These are phyloP conservation scores for Xanthia icteritia DNA, from an alignment of 2,888 invertebrate genomes.

Conservation along the genomic window DNA sequence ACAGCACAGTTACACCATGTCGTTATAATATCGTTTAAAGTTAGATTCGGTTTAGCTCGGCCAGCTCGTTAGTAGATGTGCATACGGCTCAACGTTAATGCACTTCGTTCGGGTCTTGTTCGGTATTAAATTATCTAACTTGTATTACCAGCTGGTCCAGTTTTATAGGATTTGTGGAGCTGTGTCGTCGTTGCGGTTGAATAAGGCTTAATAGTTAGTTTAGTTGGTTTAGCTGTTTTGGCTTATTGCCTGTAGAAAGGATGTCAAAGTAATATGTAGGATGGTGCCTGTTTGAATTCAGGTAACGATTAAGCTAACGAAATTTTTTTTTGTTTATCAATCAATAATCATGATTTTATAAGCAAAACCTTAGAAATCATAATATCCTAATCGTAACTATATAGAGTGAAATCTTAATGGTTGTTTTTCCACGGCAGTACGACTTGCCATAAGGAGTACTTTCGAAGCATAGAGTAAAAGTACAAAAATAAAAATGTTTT, in stretches of 20 bases:
- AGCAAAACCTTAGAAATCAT: too few species aligned
- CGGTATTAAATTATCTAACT: conserved; percentile 50
- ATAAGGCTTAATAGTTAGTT: conserved; percentile 5
- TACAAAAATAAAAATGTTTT: too few species aligned
- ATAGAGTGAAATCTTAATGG: too few species aligned
- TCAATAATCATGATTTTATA: too few species aligned
- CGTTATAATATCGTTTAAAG: conserved; percentile 71
- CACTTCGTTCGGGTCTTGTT: conserved; percentile 50
- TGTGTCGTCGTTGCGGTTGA: conserved; percentile 27
- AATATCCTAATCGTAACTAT: too few species aligned
- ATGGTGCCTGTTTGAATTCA: not conserved
- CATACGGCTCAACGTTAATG: conserved; percentile 55
- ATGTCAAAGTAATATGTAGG: not conserved
- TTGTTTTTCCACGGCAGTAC: too few species aligned
- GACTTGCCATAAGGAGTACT: too few species aligned
- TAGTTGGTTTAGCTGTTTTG: not conserved
- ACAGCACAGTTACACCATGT: conserved; percentile 67
- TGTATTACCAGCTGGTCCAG: conserved; percentile 28
- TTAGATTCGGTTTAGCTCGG: conserved; percentile 62
- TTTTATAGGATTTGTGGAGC: conserved; percentile 47
- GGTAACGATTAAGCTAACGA: not conserved
- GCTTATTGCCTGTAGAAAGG: not conserved
- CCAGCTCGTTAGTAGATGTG: conserved; percentile 58
- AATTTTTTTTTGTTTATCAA: too few species aligned
- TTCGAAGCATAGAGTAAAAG: too few species aligned